Evolutionary conservation across 2,888 invertebrate genomes (phyloP).

Genomic region (Protodeltote pygarga): DNA sequence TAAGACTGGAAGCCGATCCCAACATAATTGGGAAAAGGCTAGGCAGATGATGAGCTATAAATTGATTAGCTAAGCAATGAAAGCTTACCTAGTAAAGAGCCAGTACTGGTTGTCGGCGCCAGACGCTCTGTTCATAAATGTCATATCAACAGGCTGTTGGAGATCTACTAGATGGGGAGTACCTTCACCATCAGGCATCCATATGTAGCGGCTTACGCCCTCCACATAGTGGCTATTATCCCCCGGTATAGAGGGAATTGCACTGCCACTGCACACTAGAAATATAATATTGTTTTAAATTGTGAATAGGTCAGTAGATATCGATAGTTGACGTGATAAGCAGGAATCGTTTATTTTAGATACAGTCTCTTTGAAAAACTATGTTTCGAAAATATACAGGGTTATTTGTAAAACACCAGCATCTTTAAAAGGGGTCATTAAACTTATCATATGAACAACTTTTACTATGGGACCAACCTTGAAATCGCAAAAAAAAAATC

Average conservation of each 20-base stretch:
- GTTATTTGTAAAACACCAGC: too few relatives aligned
- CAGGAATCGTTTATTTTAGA: too few relatives aligned
- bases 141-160: constrained; percentile 51
- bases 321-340: too few relatives aligned
- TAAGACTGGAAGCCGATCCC: too few relatives aligned
- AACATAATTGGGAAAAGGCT: too few relatives aligned
- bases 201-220: constrained; percentile 66
- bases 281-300: constrained; percentile 3
- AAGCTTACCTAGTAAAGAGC: constrained; percentile 61
- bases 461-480: too few relatives aligned
- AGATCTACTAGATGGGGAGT: constrained; percentile 65
- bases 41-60: background rate
- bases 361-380: too few relatives aligned
- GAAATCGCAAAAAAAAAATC: too few relatives aligned
- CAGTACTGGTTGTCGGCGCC: constrained; percentile 69
- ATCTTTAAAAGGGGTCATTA: too few relatives aligned
- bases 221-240: constrained; percentile 70
- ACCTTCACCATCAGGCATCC: constrained; percentile 70
- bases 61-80: background rate
- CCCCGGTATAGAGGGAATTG: constrained; percentile 56
- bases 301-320: too few relatives aligned
- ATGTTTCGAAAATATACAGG: too few relatives aligned
- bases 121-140: constrained; percentile 45
- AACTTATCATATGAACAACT: too few relatives aligned
- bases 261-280: constrained; percentile 55